Percentiles rank a stretch among this genome's conserved stretches.
phyloP scores from a whole-genome alignment of 2,797 vertebrate species.

The Huso huso region DNA sequence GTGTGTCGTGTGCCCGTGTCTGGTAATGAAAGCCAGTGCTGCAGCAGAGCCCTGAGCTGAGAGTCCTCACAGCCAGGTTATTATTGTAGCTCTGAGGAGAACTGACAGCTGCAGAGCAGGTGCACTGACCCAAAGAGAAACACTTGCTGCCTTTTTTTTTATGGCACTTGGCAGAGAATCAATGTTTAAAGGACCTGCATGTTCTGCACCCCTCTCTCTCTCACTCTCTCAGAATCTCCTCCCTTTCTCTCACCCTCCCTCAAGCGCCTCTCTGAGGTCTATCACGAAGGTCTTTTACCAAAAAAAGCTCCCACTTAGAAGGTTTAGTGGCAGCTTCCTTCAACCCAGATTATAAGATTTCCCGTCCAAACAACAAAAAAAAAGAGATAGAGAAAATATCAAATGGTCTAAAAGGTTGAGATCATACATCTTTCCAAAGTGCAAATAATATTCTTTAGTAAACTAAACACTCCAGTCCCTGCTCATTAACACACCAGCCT shows the following conservation, averaged over 20 bases:
- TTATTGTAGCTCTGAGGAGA: constrained; percentile 12
- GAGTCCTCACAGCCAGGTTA: background rate
- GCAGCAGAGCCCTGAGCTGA: too few relatives aligned
- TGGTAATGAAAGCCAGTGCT: too few relatives aligned
- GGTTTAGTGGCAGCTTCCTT: constrained; percentile 35
- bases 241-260: constrained; percentile 31
- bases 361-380: constrained; percentile 40
- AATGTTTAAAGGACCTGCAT: background rate
- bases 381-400: background rate
- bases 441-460: too few relatives aligned
- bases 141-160: background rate
- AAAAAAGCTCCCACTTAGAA: background rate
- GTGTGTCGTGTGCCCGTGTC: too few relatives aligned
- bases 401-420: too few relatives aligned
- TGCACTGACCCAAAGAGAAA: constrained; percentile 10
- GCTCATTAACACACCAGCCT: background rate
- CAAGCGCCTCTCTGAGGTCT: background rate
- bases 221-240: constrained; percentile 3
- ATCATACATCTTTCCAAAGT: too few relatives aligned
- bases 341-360: constrained; percentile 52
- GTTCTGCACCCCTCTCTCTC: background rate
- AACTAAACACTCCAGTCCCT: too few relatives aligned
- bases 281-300: background rate
- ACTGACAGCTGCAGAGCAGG: constrained; percentile 15
- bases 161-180: background rate